These are phyloP conservation scores for Drosophila pseudoobscura DNA, from an alignment of 1,140 invertebrate species.

Conservation along the genomic window DNA sequence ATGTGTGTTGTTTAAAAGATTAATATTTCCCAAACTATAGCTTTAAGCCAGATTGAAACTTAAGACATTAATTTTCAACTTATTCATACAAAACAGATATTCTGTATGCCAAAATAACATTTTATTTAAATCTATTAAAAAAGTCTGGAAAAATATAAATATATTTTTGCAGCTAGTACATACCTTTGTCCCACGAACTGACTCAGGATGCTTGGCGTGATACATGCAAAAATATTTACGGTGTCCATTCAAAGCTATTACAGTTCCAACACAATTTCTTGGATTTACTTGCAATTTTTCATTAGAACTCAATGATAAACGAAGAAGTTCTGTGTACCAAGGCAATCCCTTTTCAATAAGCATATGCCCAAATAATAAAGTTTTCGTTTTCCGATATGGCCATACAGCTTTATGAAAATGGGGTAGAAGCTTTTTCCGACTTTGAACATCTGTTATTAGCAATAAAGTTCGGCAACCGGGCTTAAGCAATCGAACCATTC, in stretches of 20 bases:
- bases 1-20: too few species aligned
- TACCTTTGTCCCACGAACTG: slow-evolving; percentile 85
- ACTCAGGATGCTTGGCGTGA: slow-evolving; percentile 94
- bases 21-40: too few species aligned
- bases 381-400: slow-evolving; percentile 98
- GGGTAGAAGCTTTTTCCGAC: slow-evolving; percentile 92
- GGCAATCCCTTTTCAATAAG: slow-evolving; percentile 94
- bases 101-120: too few species aligned
- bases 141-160: too few species aligned
- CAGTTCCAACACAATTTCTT: slow-evolving; percentile 98
- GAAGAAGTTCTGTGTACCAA: slow-evolving; percentile 96
- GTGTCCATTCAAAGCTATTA: slow-evolving; percentile 97
- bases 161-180: neutral
- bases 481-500: slow-evolving; percentile 95
- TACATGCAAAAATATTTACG: slow-evolving; percentile 99
- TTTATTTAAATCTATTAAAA: too few species aligned
- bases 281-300: slow-evolving; percentile 96
- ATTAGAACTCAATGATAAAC: slow-evolving; percentile 91
- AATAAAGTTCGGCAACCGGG: slow-evolving; percentile 97
- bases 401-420: slow-evolving; percentile 96
- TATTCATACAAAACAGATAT: too few species aligned
- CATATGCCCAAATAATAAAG: slow-evolving; percentile 96
- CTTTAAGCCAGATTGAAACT: too few species aligned
- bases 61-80: too few species aligned
- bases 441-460: slow-evolving; percentile 94